A percentile compares a stretch with the other conserved stretches of the same genome.
Evolutionary conservation across 2,888 invertebrate genomes (phyloP).

Genomic region (Rhopalosiphum nymphaeae): DNA sequence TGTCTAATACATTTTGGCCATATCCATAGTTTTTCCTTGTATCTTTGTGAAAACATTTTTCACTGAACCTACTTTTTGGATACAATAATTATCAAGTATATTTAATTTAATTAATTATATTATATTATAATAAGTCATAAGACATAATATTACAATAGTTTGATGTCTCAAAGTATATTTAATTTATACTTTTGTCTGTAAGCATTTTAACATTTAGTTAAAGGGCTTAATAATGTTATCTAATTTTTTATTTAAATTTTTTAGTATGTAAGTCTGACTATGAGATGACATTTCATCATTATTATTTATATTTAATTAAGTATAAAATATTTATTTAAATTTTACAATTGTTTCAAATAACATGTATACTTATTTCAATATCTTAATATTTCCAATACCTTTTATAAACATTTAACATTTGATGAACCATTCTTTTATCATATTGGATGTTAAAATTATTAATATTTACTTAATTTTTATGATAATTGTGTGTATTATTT

Average conservation of each 20-base stretch:
- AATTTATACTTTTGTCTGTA: background rate
- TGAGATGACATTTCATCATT: background rate
- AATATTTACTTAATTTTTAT: background rate
- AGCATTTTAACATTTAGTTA: background rate
- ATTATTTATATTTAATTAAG: background rate
- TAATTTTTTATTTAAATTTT: background rate
- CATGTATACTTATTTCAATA: background rate
- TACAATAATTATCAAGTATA: background rate
- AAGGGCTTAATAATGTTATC: background rate
- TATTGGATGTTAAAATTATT: background rate
- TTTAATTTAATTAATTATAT: background rate
- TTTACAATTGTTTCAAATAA: background rate
- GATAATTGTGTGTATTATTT: background rate
- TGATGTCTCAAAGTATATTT: background rate
- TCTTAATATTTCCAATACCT: background rate
- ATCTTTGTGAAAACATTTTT: background rate
- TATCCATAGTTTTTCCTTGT: background rate
- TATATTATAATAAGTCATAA: background rate
- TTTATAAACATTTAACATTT: background rate
- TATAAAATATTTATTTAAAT: background rate
- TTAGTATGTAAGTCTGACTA: background rate
- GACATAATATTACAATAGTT: background rate
- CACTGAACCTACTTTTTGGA: background rate
- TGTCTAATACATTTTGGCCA: background rate
- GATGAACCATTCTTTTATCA: background rate